Evolutionary conservation across 2,888 invertebrate genomes (phyloP).

Genomic region (Drosophila mulleri): DNA sequence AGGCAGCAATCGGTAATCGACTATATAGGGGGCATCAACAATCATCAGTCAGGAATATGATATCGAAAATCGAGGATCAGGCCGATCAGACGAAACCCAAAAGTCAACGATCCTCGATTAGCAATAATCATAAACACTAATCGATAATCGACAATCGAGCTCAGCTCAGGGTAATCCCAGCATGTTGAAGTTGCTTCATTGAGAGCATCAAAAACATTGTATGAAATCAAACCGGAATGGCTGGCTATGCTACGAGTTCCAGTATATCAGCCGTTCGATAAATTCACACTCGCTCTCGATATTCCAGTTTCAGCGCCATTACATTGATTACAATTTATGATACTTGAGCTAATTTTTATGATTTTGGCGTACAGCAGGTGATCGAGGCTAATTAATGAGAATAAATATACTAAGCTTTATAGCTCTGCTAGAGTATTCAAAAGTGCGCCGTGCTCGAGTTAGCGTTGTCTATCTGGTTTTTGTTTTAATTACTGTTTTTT

Average conservation of each 20-base stretch:
- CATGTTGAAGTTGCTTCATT: background rate
- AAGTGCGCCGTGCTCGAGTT: background rate
- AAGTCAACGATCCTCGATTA: background rate
- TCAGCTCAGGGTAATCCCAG: background rate
- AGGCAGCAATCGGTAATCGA: background rate
- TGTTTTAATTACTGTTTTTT: background rate
- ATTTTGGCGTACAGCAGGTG: background rate
- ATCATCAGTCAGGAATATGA: background rate
- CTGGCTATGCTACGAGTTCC: too few relatives aligned
- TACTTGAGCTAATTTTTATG: constrained; percentile 2
- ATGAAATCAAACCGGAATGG: background rate
- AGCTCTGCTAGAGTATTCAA: background rate
- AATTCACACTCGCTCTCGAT: constrained; percentile 3
- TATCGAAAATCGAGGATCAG: background rate
- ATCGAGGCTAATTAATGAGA: constrained; percentile 2
- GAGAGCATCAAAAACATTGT: background rate
- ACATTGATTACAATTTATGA: constrained; percentile 4
- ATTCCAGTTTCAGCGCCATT: background rate
- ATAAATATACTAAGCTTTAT: background rate
- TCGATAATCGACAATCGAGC: background rate
- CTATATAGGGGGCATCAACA: background rate
- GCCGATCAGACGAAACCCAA: background rate
- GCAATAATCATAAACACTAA: background rate
- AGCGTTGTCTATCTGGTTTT: background rate
- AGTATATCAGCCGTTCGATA: background rate